These are phyloP conservation scores for Xenopus petersii DNA, from an alignment of 2,797 vertebrate genomes.

Conservation along the genomic window DNA sequence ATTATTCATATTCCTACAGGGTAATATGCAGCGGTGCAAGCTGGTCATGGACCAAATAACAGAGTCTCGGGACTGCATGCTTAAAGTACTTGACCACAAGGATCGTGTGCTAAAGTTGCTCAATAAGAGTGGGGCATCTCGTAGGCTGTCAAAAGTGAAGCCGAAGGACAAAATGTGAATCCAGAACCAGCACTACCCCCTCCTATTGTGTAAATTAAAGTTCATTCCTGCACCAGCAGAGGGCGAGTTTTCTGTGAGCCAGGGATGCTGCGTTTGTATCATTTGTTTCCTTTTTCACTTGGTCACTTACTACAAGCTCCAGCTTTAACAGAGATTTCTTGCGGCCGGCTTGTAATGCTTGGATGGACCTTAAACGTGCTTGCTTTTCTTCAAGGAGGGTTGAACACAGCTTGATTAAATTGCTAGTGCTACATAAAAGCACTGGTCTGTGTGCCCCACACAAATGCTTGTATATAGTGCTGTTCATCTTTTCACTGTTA, in stretches of 20 bases:
- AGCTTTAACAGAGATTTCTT: constrained; percentile 10
- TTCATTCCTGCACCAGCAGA: constrained; percentile 18
- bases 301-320: constrained; percentile 11
- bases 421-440: constrained; percentile 25
- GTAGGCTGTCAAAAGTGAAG: constrained; percentile 96
- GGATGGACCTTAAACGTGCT: constrained; percentile 4
- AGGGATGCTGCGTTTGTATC: constrained; percentile 13
- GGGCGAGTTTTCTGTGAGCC: constrained; percentile 9
- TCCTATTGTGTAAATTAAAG: constrained; percentile 10
- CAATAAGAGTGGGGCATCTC: constrained; percentile 92
- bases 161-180: constrained; percentile 88
- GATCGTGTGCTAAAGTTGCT: constrained; percentile 96
- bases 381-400: background rate
- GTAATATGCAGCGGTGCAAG: constrained; percentile 98
- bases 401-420: constrained; percentile 21
- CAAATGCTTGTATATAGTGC: constrained; percentile 39
- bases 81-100: constrained; percentile 97
- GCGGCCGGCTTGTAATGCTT: background rate
- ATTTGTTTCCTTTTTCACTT: constrained; percentile 16
- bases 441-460: constrained; percentile 21
- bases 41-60: constrained; percentile 98
- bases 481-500: constrained; percentile 5
- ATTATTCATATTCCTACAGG: constrained; percentile 67
- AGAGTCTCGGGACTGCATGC: constrained; percentile 97
- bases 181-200: background rate